Base-by-base conservation (phyloP, 2,113 vertebrate species). In the Leucopsar rothschildi region DNA sequence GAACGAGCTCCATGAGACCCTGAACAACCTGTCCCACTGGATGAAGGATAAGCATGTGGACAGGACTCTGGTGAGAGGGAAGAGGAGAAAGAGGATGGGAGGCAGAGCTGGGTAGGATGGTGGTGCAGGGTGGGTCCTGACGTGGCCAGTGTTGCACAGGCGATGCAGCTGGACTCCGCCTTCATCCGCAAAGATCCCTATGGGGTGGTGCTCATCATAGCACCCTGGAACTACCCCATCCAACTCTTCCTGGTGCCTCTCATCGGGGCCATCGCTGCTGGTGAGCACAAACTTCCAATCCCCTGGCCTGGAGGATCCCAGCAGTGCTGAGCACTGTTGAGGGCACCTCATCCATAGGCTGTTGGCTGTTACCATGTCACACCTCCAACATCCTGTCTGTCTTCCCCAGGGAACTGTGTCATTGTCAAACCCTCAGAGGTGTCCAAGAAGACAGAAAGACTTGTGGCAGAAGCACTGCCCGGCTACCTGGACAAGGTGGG, bases 241-340 rank as follows among this genome's bases (percentile, higher is more conserved):
- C 95, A 99, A 15, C 97, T 98, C 77, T 69, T 95, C 45, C 96
- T 99, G 39, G 92, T 98, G 69, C 99, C 99, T 3, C 97, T 99
- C 76, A 97, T 99, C 0, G 99, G 99, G 16, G 99, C 99, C 70
- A 98, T 99, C 0, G 98, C 99, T 15, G 99, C 99, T 18, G 99
- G 99, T 99, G 56, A 90, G 61, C 53, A 4, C 53, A 68, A 27
- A 10, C 6, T 47, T 23, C n/a, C 86, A 53, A 4, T 40, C 5
- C 33, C 9, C 50, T 12, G 31, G 12, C 29, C 60, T 0, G 0
- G 49, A 42, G 42, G 25, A 57, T 53, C 37, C 21, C 8, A 49
- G 18, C 59, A 25, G 69, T 53, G 55, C 69, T 1, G 3, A 59
- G 53, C 61, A 75, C 53, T 29, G 53, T 53, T 23, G 11, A 75